These are phyloP conservation scores for Typhlomys cinereus DNA, from an alignment of 2,113 vertebrate genomes.

Conservation along the genomic window DNA sequence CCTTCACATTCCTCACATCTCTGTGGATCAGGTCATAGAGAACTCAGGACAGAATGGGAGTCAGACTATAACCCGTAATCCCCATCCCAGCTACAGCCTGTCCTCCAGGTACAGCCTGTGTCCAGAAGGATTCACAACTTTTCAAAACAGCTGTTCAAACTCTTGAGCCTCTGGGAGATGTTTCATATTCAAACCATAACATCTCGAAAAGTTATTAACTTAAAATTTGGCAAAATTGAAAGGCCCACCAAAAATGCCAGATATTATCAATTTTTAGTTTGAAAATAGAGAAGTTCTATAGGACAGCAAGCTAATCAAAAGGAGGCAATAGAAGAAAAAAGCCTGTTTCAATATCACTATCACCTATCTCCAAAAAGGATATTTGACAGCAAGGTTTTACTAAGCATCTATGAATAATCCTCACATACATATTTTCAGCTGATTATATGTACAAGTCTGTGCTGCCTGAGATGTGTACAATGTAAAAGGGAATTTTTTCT, in stretches of 20 bases:
- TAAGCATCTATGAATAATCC: background rate
- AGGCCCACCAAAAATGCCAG: background rate
- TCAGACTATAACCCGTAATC: too few relatives aligned
- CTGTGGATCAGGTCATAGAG: too few relatives aligned
- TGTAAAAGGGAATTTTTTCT: background rate
- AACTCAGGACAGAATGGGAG: too few relatives aligned
- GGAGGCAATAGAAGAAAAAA: background rate
- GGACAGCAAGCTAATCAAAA: background rate
- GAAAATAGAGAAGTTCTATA: background rate
- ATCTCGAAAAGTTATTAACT: background rate
- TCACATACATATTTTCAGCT: background rate
- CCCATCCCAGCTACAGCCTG: too few relatives aligned
- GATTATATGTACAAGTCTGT: background rate
- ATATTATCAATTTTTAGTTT: constrained; percentile 19
- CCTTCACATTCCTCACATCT: too few relatives aligned
- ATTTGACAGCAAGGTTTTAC: background rate
- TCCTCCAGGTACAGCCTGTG: too few relatives aligned
- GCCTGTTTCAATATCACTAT: background rate
- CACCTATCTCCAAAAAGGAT: background rate
- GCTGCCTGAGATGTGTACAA: background rate
- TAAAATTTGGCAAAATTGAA: constrained; percentile 15
- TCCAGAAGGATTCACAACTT: too few relatives aligned
- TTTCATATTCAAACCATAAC: background rate
- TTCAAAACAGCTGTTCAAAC: too few relatives aligned
- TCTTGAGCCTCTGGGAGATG: too few relatives aligned